Conservation (phyloP, 2,113 vertebrate species). For the Callocephalon fimbriatum region DNA sequence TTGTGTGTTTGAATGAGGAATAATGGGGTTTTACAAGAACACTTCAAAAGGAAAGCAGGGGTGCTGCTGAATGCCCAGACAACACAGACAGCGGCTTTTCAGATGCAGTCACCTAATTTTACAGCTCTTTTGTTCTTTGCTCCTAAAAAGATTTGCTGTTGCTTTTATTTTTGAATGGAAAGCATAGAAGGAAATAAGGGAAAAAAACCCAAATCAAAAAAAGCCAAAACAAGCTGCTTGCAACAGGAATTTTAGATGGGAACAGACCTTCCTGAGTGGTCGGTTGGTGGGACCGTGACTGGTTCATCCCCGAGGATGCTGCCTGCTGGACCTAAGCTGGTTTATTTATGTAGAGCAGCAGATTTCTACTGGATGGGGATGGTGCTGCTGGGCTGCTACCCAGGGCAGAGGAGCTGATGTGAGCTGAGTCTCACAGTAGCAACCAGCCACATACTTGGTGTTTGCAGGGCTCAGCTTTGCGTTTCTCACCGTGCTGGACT, state of each 20-base stretch:
- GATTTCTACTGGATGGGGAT: background rate
- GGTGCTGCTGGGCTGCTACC: background rate
- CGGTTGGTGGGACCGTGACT: fast-evolving
- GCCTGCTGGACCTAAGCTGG: background rate
- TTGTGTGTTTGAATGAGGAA: background rate
- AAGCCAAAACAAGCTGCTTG: background rate
- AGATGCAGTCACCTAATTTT: background rate
- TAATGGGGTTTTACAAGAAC: background rate
- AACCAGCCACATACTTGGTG: fast-evolving
- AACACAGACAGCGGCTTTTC: background rate
- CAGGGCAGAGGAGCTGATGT: background rate
- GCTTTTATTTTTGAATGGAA: background rate
- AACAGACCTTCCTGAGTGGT: fast-evolving
- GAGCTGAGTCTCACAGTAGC: background rate
- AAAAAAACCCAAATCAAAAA: background rate
- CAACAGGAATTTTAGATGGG: background rate
- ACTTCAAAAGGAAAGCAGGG: background rate
- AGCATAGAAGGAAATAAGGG: background rate
- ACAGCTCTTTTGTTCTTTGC: background rate
- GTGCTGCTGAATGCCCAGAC: background rate
- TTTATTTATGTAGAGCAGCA: background rate
- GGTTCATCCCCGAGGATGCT: background rate
- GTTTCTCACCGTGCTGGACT: background rate
- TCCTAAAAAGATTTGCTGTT: background rate
- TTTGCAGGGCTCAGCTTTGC: background rate